A percentile compares a stretch with the other conserved stretches of the same genome.
These are phyloP conservation scores for Ernsta delagoae DNA, from an alignment of 2,888 invertebrate genomes.

Conservation along the genomic window DNA sequence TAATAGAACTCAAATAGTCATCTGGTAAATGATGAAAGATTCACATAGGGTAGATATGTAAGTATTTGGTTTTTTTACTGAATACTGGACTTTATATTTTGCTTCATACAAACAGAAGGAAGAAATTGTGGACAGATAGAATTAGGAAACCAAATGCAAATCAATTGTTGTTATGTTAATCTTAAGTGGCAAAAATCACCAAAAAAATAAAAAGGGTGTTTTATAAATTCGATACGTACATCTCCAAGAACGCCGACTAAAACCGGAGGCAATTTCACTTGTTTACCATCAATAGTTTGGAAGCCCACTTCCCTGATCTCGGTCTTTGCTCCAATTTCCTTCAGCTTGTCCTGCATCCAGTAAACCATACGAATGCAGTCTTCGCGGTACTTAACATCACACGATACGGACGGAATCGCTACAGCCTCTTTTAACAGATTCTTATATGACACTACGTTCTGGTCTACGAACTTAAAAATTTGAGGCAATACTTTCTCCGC, in stretches of 20 bases:
- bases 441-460: constrained; percentile 90
- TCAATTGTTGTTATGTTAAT: no score
- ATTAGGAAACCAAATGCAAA: no score
- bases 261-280: constrained; percentile 93
- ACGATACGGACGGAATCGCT: constrained; percentile 97
- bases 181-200: no score
- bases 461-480: constrained; percentile 90
- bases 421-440: constrained; percentile 93
- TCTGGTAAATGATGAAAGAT: no score
- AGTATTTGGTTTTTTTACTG: no score
- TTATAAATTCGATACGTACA: constrained; percentile 58
- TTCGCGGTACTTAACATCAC: constrained; percentile 91
- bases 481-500: constrained; percentile 68
- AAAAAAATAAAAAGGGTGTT: no score
- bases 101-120: no score
- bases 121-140: no score
- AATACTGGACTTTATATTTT: no score
- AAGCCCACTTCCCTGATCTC: constrained; percentile 91
- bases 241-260: constrained; percentile 91
- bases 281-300: constrained; percentile 89
- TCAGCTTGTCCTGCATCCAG: constrained; percentile 90
- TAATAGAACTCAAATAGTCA: no score
- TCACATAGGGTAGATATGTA: no score
- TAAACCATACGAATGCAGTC: constrained; percentile 95
- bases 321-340: constrained; percentile 88